Conservation (phyloP, 2,797 vertebrate genomes). For the Manis pentadactyla region DNA sequence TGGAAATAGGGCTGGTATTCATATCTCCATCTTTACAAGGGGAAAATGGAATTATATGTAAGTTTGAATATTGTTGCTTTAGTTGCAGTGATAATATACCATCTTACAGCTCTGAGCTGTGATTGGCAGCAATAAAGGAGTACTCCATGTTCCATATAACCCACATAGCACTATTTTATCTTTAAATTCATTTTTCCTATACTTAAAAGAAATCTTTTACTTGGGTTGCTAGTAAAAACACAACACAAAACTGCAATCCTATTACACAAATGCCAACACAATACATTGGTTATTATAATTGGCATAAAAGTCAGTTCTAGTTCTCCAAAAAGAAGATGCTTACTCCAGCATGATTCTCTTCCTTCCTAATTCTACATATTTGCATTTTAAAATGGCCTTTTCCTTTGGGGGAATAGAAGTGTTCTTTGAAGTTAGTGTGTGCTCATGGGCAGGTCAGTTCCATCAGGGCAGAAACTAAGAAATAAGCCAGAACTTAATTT, state of each 20-base stretch:
- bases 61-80: background rate
- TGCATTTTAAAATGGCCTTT: constrained; percentile 34
- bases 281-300: constrained; percentile 27
- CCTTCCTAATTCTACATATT: constrained; percentile 31
- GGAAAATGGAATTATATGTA: background rate
- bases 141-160: background rate
- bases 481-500: background rate
- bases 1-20: background rate
- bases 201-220: background rate
- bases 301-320: constrained; percentile 34
- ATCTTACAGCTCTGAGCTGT: background rate
- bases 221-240: constrained; percentile 13
- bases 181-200: background rate
- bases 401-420: background rate
- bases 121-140: background rate
- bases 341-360: background rate
- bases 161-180: background rate
- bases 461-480: background rate
- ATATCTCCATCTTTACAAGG: background rate
- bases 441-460: background rate
- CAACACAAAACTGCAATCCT: background rate
- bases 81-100: background rate
- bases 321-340: constrained; percentile 51
- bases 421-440: constrained; percentile 31
- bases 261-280: background rate